Evolutionary conservation across 2,888 invertebrate species (phyloP), one percentile per base, ranked within the genome.

Genomic region (Agapostemon virescens): DNA sequence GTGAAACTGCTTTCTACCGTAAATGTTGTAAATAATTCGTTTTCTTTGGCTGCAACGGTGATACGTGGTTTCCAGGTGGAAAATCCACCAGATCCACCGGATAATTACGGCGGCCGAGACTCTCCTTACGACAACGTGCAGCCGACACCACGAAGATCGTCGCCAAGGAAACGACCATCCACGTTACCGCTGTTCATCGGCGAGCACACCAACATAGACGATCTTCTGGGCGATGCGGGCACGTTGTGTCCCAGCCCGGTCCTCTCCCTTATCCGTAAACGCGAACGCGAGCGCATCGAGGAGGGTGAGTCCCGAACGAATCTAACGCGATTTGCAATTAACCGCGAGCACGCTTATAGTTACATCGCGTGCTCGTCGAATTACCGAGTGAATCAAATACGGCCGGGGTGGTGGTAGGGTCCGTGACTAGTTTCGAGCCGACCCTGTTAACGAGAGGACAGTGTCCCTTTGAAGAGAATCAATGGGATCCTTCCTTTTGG

Each of bases 121-220:
- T 96, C 96, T 67, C 96, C 96, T 30, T 96, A 96, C 89, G 96
- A 96, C 92, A 96, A 96, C 91, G 94, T 95, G 86, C 85, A 85
- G 72, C 74, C 87, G n/a, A 80, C 87, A 33, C 79, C 85, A 30
- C 87, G 90, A 75, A 88, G 88, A 85, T 86, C 89, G 66, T 86
- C 90, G 9, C 88, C 90, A n/a, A 89, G 90, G 45, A 92, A 92
- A 79, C 87, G 92, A 71, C 90, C 92, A 42, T 85, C 90, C 6
- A 90, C 90, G 38, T 84, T 91, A 90, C 94, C 93, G 74, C 93
- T 95, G 74, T 98, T 97, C 92, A 97, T 98, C 85, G 97, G 98
- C 17, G 95, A 95, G 76, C 97, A 97, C 92, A 96, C 96, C 61
- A 97, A 98, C 92, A 98, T 98, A 87, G 98, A 98, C 91, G 98